These are phyloP conservation scores for Montifringilla adamsi DNA, from an alignment of 2,113 vertebrate species.

Conservation along the genomic window DNA sequence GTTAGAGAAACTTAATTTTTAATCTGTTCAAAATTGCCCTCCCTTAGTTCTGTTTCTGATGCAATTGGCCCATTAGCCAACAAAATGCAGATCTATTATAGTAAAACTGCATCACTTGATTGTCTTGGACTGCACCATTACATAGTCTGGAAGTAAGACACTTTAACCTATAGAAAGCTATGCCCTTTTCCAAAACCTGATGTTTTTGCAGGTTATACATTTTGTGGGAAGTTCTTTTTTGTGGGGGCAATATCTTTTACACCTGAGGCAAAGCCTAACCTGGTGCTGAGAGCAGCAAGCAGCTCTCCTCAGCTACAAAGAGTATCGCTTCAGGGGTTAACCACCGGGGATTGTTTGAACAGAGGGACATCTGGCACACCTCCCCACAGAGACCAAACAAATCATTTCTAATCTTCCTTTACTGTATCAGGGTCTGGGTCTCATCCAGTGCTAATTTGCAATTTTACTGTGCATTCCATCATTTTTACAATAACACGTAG, in stretches of 20 bases:
- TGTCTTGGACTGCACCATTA: background rate
- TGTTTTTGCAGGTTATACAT: fast-evolving
- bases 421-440: conserved; percentile 28
- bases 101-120: background rate
- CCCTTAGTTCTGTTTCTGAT: background rate
- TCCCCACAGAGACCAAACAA: conserved; percentile 48
- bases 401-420: conserved; percentile 43
- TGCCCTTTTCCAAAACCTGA: background rate
- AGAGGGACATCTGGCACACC: conserved; percentile 53
- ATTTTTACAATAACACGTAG: background rate
- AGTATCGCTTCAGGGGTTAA: background rate
- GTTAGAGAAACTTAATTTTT: background rate
- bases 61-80: background rate
- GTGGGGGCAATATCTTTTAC: background rate
- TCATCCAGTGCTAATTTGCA: conserved; percentile 43
- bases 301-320: background rate
- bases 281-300: background rate
- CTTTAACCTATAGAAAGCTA: background rate
- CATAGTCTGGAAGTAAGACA: background rate
- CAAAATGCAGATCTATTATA: background rate
- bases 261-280: background rate
- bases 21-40: background rate
- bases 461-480: conserved; percentile 25
- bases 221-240: background rate
- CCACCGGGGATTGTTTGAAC: background rate